These are phyloP conservation scores for Ichneumoninae sp. DNA, from an alignment of 2,888 invertebrate genomes.

Conservation along the genomic window DNA sequence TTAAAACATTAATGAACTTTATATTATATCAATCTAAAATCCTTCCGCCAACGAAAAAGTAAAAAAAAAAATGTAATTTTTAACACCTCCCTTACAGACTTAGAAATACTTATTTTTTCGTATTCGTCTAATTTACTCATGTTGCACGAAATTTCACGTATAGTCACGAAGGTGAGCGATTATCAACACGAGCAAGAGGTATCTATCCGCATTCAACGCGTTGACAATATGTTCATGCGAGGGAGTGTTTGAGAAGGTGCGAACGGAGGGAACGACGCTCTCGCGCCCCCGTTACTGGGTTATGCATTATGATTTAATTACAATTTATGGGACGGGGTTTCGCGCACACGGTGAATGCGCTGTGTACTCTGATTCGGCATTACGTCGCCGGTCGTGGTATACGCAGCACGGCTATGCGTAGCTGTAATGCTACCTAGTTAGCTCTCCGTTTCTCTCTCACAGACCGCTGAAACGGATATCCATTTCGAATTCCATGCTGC, in stretches of 20 bases:
- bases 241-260: slow-evolving; percentile 65
- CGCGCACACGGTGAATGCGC: slow-evolving; percentile 62
- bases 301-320: slow-evolving; percentile 78
- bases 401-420: slow-evolving; percentile 37
- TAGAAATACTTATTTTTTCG: background rate
- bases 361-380: slow-evolving; percentile 70
- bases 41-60: background rate
- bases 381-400: slow-evolving; percentile 61
- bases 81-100: background rate
- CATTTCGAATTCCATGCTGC: slow-evolving; percentile 58
- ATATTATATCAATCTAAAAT: background rate
- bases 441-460: background rate
- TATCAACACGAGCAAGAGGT: slow-evolving; percentile 24
- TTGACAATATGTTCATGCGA: slow-evolving; percentile 46
- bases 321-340: slow-evolving; percentile 78
- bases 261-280: slow-evolving; percentile 43
- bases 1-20: background rate
- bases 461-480: slow-evolving; percentile 49
- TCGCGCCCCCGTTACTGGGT: slow-evolving; percentile 53
- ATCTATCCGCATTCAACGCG: slow-evolving; percentile 50
- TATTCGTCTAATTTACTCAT: background rate
- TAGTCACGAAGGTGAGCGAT: slow-evolving; percentile 12
- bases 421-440: slow-evolving; percentile 48
- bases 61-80: background rate
- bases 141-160: slow-evolving; percentile 5